These are phyloP conservation scores for Dexiosoma caninum DNA, from an alignment of 2,888 invertebrate genomes.

Conservation along the genomic window DNA sequence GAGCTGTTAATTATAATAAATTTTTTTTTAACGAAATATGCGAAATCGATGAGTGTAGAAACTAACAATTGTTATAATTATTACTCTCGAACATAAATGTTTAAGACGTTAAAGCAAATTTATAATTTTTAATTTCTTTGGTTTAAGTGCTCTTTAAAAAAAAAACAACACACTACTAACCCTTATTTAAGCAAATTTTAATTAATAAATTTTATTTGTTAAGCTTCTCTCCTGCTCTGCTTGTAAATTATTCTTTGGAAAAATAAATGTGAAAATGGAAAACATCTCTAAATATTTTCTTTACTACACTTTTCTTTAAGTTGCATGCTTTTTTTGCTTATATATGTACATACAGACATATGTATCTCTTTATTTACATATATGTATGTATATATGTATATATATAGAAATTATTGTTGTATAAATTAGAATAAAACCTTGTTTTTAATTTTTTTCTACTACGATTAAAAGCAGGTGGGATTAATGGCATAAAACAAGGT, in stretches of 20 bases:
- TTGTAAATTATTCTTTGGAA: conserved; percentile 25
- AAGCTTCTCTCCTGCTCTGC: conserved; percentile 2
- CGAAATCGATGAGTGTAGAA: not conserved
- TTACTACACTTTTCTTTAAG: conserved; percentile 1
- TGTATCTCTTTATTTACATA: not conserved
- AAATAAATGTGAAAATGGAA: conserved; percentile 25
- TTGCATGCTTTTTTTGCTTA: conserved; percentile 32
- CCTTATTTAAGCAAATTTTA: conserved; percentile 29
- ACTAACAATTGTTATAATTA: conserved; percentile 30
- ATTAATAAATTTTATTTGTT: conserved; percentile 9
- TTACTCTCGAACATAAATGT: not conserved
- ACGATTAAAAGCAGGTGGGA: not conserved
- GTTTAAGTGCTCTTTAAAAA: not conserved
- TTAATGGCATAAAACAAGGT: not conserved
- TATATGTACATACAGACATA: not conserved
- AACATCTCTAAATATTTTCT: conserved; percentile 4
- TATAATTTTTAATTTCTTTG: not conserved
- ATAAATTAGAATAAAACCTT: conserved; percentile 26
- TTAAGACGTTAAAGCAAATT: not conserved
- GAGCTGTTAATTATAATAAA: conserved; percentile 19
- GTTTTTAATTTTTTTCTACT: not conserved
- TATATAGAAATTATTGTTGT: not conserved
- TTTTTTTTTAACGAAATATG: not conserved
- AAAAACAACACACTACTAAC: too few relatives aligned
- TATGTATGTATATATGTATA: not conserved